Evolutionary conservation across 2,113 vertebrate genomes (phyloP).

Genomic region (Epinephelus lanceolatus): DNA sequence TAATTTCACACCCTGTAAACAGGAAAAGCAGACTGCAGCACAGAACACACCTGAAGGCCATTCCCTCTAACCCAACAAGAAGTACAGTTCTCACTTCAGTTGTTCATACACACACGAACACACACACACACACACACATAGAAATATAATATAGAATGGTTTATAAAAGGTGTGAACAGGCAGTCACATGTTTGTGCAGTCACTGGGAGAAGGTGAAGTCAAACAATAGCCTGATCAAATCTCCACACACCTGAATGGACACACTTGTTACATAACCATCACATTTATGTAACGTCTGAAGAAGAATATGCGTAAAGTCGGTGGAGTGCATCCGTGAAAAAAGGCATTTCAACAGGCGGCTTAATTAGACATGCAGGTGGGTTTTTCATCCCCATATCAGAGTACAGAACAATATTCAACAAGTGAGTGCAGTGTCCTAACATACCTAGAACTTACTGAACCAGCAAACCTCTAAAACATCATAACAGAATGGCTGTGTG

Average conservation of each 20-base stretch:
- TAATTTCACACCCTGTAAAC: constrained; percentile 61
- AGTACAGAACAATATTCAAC: not conserved
- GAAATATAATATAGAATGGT: not conserved
- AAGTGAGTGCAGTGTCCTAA: not conserved
- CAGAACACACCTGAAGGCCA: constrained; percentile 7
- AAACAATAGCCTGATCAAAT: not conserved
- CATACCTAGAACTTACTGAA: not conserved
- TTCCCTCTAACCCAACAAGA: not conserved
- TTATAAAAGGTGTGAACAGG: not conserved
- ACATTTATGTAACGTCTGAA: not conserved
- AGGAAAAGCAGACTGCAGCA: constrained; percentile 5
- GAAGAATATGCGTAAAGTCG: not conserved
- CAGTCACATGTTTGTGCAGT: not conserved
- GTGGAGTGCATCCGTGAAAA: not conserved
- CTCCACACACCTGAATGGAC: not conserved
- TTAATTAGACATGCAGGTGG: not conserved
- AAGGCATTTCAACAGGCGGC: not conserved
- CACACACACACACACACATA: not conserved
- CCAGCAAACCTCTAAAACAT: too few species aligned
- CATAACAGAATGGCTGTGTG: too few species aligned
- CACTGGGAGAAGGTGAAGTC: not conserved
- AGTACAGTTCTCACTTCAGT: constrained; percentile 13
- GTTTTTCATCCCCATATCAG: not conserved
- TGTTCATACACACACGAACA: constrained; percentile 2
- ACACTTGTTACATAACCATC: not conserved